Evolutionary conservation across 2,888 invertebrate genomes (phyloP), one percentile per base, ranked within the genome.

Genomic region (Idaea biselata): DNA sequence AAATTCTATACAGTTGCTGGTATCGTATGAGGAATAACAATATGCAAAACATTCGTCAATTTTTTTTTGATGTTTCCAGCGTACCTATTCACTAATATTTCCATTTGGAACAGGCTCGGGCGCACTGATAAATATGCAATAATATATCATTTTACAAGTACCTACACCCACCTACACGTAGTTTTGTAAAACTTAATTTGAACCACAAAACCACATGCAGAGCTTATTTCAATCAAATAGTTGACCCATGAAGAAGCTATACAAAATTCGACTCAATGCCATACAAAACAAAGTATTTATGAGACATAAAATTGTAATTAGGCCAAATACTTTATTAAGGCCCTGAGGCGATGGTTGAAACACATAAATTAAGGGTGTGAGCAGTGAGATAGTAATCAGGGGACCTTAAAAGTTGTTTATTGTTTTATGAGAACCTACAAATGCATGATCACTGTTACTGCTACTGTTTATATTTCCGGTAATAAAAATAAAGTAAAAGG

Each of bases 381-480:
- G 76, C 72, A 80, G 78, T 69, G 72, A 83, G 83, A 87, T 87
- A 80, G 84, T 81, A 82, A 84, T 87, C 83, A 73, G 71, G 72
- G 75, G 68, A 75, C 75, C 73, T 83, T 76, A 77, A 76, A 77
- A 77, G 44, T 44, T 44, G 44, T 44, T 44, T 44, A 44, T 44
- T 44, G 44, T 44, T 44, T 44, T 44, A 44, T 44, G 44, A 67
- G 77, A 82, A 84, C 87, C 86, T 89, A 91, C 86, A 76, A 84
- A 81, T 80, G 71, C 71, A 74, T 77, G 69, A 73, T 73, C 70
- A 74, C 72, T 74, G 77, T 77, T 75, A 70, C 70, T 68, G 86
- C 88, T 86, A 87, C 89, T 80, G 88, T 87, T 88, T 87, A 86
- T 88, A 71, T 87, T 86, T 82, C 85, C 82, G 78, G 81, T 81